phyloP scores from a whole-genome alignment of 2,113 vertebrate species.

The Lethenteron reissneri region DNA sequence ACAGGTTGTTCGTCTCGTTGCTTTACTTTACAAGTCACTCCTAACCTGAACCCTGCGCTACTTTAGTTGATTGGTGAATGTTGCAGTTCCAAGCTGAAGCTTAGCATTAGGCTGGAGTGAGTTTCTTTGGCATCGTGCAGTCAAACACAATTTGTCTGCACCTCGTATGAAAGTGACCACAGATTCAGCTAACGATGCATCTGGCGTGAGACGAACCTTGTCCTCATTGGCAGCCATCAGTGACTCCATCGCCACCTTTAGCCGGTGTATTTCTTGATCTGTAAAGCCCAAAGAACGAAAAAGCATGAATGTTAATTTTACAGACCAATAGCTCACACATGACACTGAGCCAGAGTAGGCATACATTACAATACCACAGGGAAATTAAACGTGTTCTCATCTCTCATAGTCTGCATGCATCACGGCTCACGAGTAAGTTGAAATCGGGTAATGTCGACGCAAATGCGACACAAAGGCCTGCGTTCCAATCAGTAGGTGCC shows the following conservation, averaged over 20 bases:
- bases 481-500: too few relatives aligned
- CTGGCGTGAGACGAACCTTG: conserved; percentile 23
- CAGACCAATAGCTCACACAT: background rate
- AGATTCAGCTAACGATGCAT: too few relatives aligned
- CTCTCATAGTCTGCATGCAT: conserved; percentile 20
- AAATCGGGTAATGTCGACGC: too few relatives aligned
- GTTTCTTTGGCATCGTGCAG: background rate
- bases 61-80: background rate
- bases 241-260: conserved; percentile 83
- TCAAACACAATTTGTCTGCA: too few relatives aligned
- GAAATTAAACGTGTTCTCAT: background rate
- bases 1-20: too few relatives aligned
- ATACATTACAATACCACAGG: background rate
- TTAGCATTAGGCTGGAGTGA: background rate
- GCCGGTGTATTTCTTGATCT: conserved; percentile 88
- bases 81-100: background rate
- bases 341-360: background rate
- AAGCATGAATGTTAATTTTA: background rate
- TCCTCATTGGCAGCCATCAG: conserved; percentile 73
- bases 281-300: conserved; percentile 8
- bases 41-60: background rate
- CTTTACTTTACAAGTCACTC: background rate
- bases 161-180: too few relatives aligned
- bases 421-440: too few relatives aligned
- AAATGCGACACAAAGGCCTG: too few relatives aligned